Evolutionary conservation across 2,888 invertebrate genomes (phyloP).

Genomic region (Camponotus fellah): DNA sequence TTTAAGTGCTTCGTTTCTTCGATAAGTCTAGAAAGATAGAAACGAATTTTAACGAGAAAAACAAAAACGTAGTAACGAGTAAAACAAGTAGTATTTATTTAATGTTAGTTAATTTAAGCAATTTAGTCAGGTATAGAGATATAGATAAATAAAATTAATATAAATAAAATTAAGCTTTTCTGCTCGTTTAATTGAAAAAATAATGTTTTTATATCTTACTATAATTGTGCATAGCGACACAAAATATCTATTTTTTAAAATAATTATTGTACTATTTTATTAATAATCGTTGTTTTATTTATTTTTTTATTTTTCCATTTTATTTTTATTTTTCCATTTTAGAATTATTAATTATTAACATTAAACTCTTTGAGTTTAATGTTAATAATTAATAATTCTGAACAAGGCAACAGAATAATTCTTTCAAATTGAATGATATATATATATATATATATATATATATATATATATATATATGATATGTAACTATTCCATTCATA

Average conservation of each 20-base stretch:
- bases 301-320: neutral
- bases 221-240: neutral
- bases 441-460: neutral
- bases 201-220: neutral
- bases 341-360: too few relatives aligned
- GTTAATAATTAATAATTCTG: neutral
- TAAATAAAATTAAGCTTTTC: neutral
- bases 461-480: too few relatives aligned
- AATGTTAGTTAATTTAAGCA: slow-evolving; percentile 13
- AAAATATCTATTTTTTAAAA: neutral
- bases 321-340: too few relatives aligned
- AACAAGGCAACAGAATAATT: neutral
- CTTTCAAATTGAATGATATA: neutral
- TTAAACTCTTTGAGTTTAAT: too few relatives aligned
- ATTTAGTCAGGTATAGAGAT: neutral
- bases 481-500: neutral
- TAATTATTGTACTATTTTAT: neutral
- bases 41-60: neutral
- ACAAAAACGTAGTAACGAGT: neutral
- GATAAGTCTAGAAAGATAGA: neutral
- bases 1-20: neutral
- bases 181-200: neutral
- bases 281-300: too few relatives aligned
- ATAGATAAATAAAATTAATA: neutral
- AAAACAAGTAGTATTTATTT: slow-evolving; percentile 1